phyloP scores from a whole-genome alignment of 2,888 invertebrate species.

The Schizaphis graminum region DNA sequence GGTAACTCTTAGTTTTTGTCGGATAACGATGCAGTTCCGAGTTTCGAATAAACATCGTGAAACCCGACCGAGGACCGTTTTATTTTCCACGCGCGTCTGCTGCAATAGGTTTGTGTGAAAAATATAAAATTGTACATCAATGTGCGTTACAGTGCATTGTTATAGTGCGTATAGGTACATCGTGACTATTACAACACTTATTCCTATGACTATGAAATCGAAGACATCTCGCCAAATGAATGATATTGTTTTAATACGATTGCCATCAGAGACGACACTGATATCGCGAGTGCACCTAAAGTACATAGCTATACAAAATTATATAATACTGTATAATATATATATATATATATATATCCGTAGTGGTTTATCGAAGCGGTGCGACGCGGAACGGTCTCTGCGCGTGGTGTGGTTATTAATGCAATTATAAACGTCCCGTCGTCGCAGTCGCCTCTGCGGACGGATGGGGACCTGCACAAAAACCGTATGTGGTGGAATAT shows the following conservation, averaged over 20 bases:
- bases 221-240: no score
- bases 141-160: not conserved
- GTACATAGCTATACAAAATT: not conserved
- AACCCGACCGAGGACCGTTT: not conserved
- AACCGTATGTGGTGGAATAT: not conserved
- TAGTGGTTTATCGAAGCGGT: not conserved
- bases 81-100: not conserved
- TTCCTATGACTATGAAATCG: not conserved
- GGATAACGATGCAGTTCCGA: not conserved
- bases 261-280: not conserved
- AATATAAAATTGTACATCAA: not conserved
- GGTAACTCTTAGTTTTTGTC: not conserved
- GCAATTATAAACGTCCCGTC: not conserved
- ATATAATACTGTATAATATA: not conserved
- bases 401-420: not conserved
- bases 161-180: not conserved
- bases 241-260: not conserved
- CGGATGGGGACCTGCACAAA: not conserved
- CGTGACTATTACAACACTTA: not conserved
- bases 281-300: not conserved
- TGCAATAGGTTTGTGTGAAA: not conserved
- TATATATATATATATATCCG: no score
- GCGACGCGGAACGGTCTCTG: not conserved
- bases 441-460: not conserved
- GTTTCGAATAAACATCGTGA: not conserved